Conservation (phyloP, 1,140 invertebrate genomes). For the Trichonephila clavata region DNA sequence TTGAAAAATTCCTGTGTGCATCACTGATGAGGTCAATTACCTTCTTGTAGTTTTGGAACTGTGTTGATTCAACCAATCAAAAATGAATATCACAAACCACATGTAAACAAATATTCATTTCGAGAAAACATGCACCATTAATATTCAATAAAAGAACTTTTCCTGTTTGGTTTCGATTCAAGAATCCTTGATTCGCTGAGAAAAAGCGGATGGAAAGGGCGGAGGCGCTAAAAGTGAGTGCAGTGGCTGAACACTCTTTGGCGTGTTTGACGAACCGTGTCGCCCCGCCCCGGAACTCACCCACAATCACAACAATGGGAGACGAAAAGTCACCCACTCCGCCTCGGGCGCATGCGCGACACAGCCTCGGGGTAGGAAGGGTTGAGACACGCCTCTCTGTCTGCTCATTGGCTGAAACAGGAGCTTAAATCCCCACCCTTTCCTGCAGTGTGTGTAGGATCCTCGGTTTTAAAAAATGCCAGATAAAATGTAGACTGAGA, state of each 20-base stretch:
- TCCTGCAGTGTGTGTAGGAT: background rate
- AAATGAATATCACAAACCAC: too few species aligned
- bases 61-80: too few species aligned
- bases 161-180: too few species aligned
- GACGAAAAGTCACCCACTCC: constrained; percentile 54
- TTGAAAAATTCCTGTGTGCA: too few species aligned
- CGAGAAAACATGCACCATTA: too few species aligned
- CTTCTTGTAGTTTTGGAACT: too few species aligned
- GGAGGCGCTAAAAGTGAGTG: background rate
- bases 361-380: constrained; percentile 37
- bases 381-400: constrained; percentile 42
- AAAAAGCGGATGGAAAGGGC: background rate
- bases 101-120: too few species aligned
- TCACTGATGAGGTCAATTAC: too few species aligned
- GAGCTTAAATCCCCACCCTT: background rate
- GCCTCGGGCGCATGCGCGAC: constrained; percentile 8
- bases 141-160: too few species aligned
- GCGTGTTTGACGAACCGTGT: constrained; percentile 25
- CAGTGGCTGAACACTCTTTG: constrained; percentile 5
- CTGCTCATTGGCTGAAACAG: constrained; percentile 14
- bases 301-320: constrained; percentile 63
- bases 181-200: too few species aligned
- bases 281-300: constrained; percentile 47
- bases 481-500: too few species aligned
- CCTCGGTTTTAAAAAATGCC: background rate